Evolutionary conservation across 1,140 invertebrate species (phyloP), one percentile per base, ranked within the genome.

Genomic region (Drosophila murphyi): DNA sequence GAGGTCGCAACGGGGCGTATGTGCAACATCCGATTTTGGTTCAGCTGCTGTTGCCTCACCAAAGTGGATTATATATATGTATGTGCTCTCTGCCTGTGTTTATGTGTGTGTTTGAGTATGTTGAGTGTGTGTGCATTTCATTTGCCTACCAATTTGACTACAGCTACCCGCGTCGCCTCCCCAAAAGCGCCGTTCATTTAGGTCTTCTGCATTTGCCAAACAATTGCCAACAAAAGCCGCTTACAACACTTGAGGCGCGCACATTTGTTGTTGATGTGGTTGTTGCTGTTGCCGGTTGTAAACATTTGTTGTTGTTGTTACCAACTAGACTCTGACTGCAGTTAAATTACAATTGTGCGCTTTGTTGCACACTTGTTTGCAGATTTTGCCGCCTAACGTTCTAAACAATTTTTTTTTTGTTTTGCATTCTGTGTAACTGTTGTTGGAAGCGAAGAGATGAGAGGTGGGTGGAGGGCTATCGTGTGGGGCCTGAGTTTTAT

Each of bases 261-360:
- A 81, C 78, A 72, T 80, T 88, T 80, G 63, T 55, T 78, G 70
- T 45, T n/a, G 52, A n/a, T 55, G 62, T 78, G 72, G 50, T 54
- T 74, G 72, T 70, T 63, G 72, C 6, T 56, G 41, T 78, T 80
- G 69, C 47, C 64, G 60, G 51, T 64, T 72, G 65, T 56, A 45
- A 45, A 34, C 60, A 61, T 47, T 47, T 68, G 62, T 61, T 70
- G 70, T 57, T 70, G 78, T 54, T 68, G 68, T 71, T 88, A 51
- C 80, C 83, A 87, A 89, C 83, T 88, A 88, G 85, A 89, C 35
- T 89, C 85, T 89, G 80, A 83, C 85, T 89, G 85, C 85, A 89
- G 85, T 89, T 89, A 89, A 89, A 89, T 89, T 89, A 89, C 85
- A 89, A 89, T 89, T 89, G 85, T 81, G 64, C 85, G 85, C 85